These are phyloP conservation scores for Brachionichthys hirsutus DNA, from an alignment of 2,113 vertebrate genomes.

Conservation along the genomic window DNA sequence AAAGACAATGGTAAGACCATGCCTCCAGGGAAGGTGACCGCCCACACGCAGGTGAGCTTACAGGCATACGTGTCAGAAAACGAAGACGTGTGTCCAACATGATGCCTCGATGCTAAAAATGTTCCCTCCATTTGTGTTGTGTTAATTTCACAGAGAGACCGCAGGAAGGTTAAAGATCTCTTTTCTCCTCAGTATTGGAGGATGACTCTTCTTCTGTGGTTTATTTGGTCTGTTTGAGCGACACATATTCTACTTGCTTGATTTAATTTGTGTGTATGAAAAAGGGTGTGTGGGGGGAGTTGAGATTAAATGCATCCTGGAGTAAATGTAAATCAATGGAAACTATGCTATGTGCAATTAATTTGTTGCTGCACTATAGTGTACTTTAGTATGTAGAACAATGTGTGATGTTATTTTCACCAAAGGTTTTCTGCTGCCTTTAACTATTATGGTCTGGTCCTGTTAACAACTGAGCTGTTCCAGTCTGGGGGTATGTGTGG, in stretches of 20 bases:
- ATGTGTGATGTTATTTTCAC: conserved; percentile 24
- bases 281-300: too few relatives aligned
- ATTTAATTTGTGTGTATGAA: too few relatives aligned
- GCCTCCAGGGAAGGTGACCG: conserved; percentile 82
- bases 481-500: conserved; percentile 85
- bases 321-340: too few relatives aligned
- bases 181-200: conserved; percentile 82
- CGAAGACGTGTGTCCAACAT: background rate
- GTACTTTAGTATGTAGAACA: too few relatives aligned
- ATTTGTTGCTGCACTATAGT: background rate
- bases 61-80: background rate
- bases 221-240: conserved; percentile 85
- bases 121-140: background rate
- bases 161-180: conserved; percentile 85
- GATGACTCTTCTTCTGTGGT: conserved; percentile 90
- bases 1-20: conserved; percentile 84
- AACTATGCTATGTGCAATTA: too few relatives aligned
- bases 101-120: too few relatives aligned
- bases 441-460: conserved; percentile 89
- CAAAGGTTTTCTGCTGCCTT: conserved; percentile 90
- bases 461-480: conserved; percentile 91
- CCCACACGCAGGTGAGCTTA: conserved; percentile 78
- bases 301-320: too few relatives aligned
- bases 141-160: conserved; percentile 76
- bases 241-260: too few relatives aligned